Evolutionary conservation across 2,888 invertebrate genomes (phyloP).

Genomic region (Sminthurides aquaticus): DNA sequence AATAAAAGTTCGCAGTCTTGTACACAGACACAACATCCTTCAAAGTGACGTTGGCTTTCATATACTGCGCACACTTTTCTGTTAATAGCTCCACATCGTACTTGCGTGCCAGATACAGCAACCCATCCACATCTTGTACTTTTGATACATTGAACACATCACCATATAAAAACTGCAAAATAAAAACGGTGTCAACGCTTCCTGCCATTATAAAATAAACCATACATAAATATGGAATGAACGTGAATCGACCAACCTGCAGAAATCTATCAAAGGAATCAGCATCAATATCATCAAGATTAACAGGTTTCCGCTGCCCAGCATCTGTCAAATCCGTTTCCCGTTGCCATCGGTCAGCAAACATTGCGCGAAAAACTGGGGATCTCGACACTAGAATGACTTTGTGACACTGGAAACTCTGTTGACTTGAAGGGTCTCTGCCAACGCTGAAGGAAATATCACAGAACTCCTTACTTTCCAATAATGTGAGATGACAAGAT

Average conservation of each 20-base stretch:
- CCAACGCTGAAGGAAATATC: not conserved
- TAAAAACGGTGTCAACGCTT: not conserved
- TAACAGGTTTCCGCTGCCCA: not conserved
- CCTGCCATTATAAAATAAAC: not conserved
- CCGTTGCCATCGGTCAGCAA: slow-evolving; percentile 1
- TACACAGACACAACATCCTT: slow-evolving; percentile 2
- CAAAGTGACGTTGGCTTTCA: not conserved
- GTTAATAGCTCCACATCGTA: not conserved
- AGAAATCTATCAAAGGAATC: slow-evolving; percentile 2
- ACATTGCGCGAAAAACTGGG: slow-evolving; percentile 1
- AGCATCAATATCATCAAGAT: not conserved
- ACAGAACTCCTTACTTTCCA: slow-evolving; percentile 4
- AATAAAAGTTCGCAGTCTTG: not conserved
- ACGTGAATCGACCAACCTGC: not conserved
- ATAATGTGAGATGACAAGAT: not conserved
- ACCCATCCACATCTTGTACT: not conserved
- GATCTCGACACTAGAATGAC: slow-evolving; percentile 1
- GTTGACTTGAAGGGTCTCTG: not conserved
- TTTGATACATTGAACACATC: slow-evolving; percentile 1
- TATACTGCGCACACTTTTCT: slow-evolving; percentile 4
- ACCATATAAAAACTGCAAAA: not conserved
- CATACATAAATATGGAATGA: not conserved
- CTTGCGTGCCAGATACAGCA: not conserved
- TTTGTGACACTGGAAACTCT: slow-evolving; percentile 1
- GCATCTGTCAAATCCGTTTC: not conserved